Evolutionary conservation across 2,888 invertebrate genomes (phyloP).

Genomic region (Acronicta alni): DNA sequence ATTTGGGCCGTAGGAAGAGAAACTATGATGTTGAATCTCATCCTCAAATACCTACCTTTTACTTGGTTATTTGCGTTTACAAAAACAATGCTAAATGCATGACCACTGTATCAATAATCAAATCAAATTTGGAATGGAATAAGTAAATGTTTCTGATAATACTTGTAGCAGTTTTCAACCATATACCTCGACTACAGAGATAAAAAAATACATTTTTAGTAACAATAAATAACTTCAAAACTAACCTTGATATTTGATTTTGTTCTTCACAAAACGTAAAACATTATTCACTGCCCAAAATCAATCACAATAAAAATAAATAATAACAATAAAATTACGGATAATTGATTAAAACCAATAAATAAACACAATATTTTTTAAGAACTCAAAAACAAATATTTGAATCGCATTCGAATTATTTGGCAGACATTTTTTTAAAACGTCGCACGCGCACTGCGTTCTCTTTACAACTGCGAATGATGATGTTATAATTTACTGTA

Average conservation of each 20-base stretch:
- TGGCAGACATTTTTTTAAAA: conserved; percentile 10
- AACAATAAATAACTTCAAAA: neutral
- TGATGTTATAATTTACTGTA: neutral
- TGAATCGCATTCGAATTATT: conserved; percentile 4
- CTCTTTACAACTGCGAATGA: conserved; percentile 20
- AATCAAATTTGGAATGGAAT: too few relatives aligned
- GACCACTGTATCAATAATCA: too few relatives aligned
- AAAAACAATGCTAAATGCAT: too few relatives aligned
- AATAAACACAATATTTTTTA: neutral
- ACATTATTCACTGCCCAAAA: conserved; percentile 5
- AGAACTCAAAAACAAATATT: conserved; percentile 4
- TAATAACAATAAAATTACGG: neutral
- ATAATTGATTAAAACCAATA: neutral
- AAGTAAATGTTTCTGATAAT: too few relatives aligned
- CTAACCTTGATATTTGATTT: neutral
- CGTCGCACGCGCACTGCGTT: conserved; percentile 27
- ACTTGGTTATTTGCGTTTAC: too few relatives aligned
- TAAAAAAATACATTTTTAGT: too few relatives aligned
- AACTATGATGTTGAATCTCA: too few relatives aligned
- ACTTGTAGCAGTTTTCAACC: too few relatives aligned
- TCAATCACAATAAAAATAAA: conserved; percentile 4
- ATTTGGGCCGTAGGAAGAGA: too few relatives aligned
- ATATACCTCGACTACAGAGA: too few relatives aligned
- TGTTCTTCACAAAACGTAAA: neutral
- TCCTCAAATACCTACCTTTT: too few relatives aligned